Conservation (phyloP, 2,888 invertebrate species). For the Coleophora flavipennella region DNA sequence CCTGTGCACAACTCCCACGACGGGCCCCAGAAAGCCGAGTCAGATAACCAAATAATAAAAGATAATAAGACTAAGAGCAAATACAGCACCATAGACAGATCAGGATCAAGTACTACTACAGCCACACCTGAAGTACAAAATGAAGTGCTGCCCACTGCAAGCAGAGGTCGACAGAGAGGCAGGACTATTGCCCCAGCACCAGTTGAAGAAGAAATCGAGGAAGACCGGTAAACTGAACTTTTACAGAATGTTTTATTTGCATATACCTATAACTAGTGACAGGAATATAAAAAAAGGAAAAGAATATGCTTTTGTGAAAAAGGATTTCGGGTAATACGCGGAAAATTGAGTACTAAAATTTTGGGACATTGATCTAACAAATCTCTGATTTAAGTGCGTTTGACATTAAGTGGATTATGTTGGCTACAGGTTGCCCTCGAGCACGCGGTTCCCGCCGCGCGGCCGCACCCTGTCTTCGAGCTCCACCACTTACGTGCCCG, state of each 20-base stretch:
- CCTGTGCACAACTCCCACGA: conserved; percentile 72
- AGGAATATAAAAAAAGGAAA: too few species aligned
- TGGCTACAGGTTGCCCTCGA: conserved; percentile 77
- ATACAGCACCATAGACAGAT: conserved; percentile 71
- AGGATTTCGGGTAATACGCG: too few species aligned
- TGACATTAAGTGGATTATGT: too few species aligned
- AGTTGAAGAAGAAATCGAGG: conserved; percentile 67
- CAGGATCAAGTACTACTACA: conserved; percentile 34
- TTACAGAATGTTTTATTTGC: too few species aligned
- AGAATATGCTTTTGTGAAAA: too few species aligned
- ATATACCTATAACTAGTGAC: too few species aligned
- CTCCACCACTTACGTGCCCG: conserved; percentile 65
- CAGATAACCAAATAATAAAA: conserved; percentile 51
- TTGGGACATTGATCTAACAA: too few species aligned
- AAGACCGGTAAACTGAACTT: conserved; percentile 67
- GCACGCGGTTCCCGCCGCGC: conserved; percentile 88
- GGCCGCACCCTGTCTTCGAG: conserved; percentile 64
- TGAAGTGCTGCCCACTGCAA: conserved; percentile 73
- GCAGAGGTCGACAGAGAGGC: conserved; percentile 61
- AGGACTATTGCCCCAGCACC: conserved; percentile 58
- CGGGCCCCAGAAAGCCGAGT: conserved; percentile 69
- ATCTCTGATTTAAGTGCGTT: too few species aligned
- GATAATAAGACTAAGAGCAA: conserved; percentile 66
- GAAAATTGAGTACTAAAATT: too few species aligned
- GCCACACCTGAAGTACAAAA: conserved; percentile 76